Evolutionary conservation across 2,888 invertebrate species (phyloP).

Genomic region (Dryobotodes eremita): DNA sequence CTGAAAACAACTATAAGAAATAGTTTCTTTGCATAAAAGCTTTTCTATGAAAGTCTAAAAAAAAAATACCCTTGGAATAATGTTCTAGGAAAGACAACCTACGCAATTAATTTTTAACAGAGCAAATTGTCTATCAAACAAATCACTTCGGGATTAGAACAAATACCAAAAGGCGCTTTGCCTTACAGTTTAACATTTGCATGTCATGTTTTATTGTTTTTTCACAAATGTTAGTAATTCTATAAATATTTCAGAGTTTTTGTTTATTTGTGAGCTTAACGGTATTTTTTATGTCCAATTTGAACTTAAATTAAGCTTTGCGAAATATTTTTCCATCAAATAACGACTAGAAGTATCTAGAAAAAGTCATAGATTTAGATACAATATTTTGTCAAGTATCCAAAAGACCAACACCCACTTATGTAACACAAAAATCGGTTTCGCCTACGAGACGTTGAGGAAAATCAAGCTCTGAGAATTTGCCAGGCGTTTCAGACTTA

Average conservation of each 20-base stretch:
- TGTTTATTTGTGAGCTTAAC: background rate
- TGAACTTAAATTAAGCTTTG: background rate
- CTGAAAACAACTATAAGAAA: background rate
- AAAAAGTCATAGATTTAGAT: background rate
- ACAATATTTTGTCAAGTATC: background rate
- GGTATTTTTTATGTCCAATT: too few relatives aligned
- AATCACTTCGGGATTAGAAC: background rate
- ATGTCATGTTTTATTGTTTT: conserved; percentile 5
- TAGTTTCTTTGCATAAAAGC: conserved; percentile 4
- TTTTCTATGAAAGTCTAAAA: conserved; percentile 4
- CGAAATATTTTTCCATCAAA: background rate
- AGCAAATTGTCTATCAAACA: background rate
- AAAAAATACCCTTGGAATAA: background rate
- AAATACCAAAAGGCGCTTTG: background rate
- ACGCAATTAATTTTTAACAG: conserved; percentile 12
- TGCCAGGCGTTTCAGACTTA: conserved; percentile 24
- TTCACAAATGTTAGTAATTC: background rate
- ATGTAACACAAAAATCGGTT: conserved; percentile 41
- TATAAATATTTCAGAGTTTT: background rate
- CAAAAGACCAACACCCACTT: conserved; percentile 26
- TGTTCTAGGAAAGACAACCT: background rate
- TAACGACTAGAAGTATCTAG: background rate
- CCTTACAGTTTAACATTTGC: background rate
- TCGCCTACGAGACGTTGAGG: conserved; percentile 3
- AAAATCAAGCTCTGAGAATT: conserved; percentile 31